Evolutionary conservation across 2,888 invertebrate genomes (phyloP).

Genomic region (Chrysolina oricalcia): DNA sequence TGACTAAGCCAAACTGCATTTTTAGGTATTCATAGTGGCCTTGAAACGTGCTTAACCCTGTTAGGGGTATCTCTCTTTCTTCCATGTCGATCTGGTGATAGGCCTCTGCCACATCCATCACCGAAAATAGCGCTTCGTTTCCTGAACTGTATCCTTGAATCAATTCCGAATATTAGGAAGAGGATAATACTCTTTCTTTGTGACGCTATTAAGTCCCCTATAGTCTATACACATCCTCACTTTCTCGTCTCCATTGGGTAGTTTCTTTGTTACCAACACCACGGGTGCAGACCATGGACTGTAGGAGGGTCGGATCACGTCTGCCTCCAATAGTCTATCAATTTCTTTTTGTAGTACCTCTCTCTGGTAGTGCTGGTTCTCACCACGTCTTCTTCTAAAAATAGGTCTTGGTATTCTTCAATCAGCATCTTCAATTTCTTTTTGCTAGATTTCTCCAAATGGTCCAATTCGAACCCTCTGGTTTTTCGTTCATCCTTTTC

Average conservation of each 20-base stretch:
- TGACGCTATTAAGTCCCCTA: slow-evolving; percentile 35
- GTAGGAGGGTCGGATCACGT: slow-evolving; percentile 36
- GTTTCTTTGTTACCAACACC: slow-evolving; percentile 39
- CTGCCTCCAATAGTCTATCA: slow-evolving; percentile 29
- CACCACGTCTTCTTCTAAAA: too few relatives aligned
- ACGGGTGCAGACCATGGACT: slow-evolving; percentile 46
- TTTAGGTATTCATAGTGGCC: slow-evolving; percentile 48
- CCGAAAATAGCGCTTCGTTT: slow-evolving; percentile 32
- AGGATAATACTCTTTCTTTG: slow-evolving; percentile 38
- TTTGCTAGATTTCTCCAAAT: too few relatives aligned
- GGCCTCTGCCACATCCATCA: slow-evolving; percentile 42
- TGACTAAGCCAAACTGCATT: slow-evolving; percentile 46
- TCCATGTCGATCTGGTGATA: slow-evolving; percentile 44
- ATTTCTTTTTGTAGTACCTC: slow-evolving; percentile 35
- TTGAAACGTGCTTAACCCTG: slow-evolving; percentile 45
- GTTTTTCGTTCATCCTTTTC: too few relatives aligned
- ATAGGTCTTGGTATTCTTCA: too few relatives aligned
- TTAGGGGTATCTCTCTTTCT: slow-evolving; percentile 35
- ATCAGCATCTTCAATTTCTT: too few relatives aligned
- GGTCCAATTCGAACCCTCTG: too few relatives aligned
- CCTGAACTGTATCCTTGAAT: slow-evolving; percentile 37
- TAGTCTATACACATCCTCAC: slow-evolving; percentile 45
- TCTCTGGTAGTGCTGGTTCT: too few relatives aligned
- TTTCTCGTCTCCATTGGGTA: slow-evolving; percentile 42
- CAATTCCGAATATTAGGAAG: slow-evolving; percentile 35